A percentile compares a stretch with the other conserved stretches of the same genome.
phyloP scores from a whole-genome alignment of 2,113 vertebrate species.

The Sus scrofa region T2T-Sscrofa CM000818.6:93075001-93075500 shows the following conservation, averaged over 20 bases:
- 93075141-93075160: background rate
- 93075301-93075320: background rate
- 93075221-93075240: background rate
- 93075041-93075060: conserved; percentile 76
- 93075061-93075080: conserved; percentile 23
- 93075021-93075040: conserved; percentile 52
- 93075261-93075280: no score
- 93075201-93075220: background rate
- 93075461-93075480: background rate
- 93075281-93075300: background rate
- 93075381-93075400: background rate
- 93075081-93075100: background rate
- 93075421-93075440: background rate
- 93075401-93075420: background rate
- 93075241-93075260: background rate
- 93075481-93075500: background rate
- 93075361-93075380: background rate
- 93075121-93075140: background rate
- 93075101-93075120: background rate
- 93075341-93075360: background rate
- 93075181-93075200: background rate
- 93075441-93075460: background rate
- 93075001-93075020: conserved; percentile 13
- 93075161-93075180: background rate
- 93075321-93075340: background rate